Percentiles rank a stretch among this genome's conserved stretches.
These are phyloP conservation scores for Diorhabda carinulata DNA, from an alignment of 1,140 invertebrate species.

Conservation along the genomic window DNA sequence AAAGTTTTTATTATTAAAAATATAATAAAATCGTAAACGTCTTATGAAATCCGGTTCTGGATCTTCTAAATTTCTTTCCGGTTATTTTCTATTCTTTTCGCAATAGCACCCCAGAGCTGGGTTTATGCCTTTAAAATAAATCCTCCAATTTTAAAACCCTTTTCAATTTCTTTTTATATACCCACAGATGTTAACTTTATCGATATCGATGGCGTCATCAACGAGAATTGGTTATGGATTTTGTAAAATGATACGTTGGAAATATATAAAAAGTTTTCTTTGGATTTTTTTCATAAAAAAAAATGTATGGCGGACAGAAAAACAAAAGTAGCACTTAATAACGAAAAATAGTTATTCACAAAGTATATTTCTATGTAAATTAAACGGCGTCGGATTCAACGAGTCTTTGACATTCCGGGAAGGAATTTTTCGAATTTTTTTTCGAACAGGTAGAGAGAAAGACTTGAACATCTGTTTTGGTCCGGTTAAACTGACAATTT, in stretches of 20 bases:
- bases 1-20: too few species aligned
- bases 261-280: not conserved
- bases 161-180: slow-evolving; percentile 34
- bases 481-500: slow-evolving; percentile 30
- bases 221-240: slow-evolving; percentile 16
- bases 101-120: slow-evolving; percentile 31
- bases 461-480: slow-evolving; percentile 29
- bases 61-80: not conserved
- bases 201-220: slow-evolving; percentile 14
- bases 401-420: slow-evolving; percentile 29
- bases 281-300: slow-evolving; percentile 5
- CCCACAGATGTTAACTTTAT: slow-evolving; percentile 10
- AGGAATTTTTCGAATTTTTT: slow-evolving; percentile 31
- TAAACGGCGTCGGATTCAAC: slow-evolving; percentile 20
- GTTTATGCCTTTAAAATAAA: slow-evolving; percentile 40
- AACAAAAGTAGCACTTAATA: not conserved
- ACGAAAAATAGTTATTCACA: slow-evolving; percentile 3
- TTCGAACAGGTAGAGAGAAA: slow-evolving; percentile 33
- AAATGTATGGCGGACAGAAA: not conserved
- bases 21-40: too few species aligned
- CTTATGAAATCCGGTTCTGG: too few species aligned
- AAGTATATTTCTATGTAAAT: slow-evolving; percentile 14
- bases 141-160: slow-evolving; percentile 35
- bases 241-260: slow-evolving; percentile 7
- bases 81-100: slow-evolving; percentile 31